Percentiles rank a stretch among this genome's conserved stretches.
Evolutionary conservation across 2,888 invertebrate genomes (phyloP).

Genomic region (Halocaridina rubra): DNA sequence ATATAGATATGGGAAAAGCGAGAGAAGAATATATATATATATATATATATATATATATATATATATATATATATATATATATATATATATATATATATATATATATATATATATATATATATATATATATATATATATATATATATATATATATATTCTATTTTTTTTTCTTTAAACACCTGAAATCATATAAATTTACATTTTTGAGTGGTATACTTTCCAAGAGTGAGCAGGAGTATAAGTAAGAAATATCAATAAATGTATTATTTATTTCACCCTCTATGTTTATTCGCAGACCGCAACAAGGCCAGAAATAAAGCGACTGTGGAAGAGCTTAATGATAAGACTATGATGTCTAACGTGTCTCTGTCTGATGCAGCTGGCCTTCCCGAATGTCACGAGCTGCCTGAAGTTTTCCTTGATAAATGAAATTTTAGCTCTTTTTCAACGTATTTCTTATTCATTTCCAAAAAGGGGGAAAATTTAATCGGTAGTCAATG

Average conservation of each 20-base stretch:
- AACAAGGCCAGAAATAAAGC: slow-evolving; percentile 28
- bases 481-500: no score
- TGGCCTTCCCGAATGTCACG: slow-evolving; percentile 40
- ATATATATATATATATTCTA: slow-evolving; percentile 10
- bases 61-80: slow-evolving; percentile 5
- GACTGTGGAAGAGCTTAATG: slow-evolving; percentile 39
- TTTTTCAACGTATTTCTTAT: no score
- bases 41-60: no score
- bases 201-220: neutral
- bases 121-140: neutral
- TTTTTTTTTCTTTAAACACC: no score
- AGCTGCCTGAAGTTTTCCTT: slow-evolving; percentile 45
- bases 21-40: no score
- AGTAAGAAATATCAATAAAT: no score
- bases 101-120: slow-evolving; percentile 28
- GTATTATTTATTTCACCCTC: neutral
- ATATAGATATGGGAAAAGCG: no score
- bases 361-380: slow-evolving; percentile 47
- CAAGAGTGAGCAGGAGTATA: neutral
- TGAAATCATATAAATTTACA: no score
- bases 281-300: neutral
- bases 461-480: no score
- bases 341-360: slow-evolving; percentile 49
- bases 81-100: slow-evolving; percentile 28
- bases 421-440: no score